A percentile compares a stretch with the other conserved stretches of the same genome.
Evolutionary conservation across 1,140 invertebrate genomes (phyloP).

Genomic region (Anoplophora glabripennis): DNA sequence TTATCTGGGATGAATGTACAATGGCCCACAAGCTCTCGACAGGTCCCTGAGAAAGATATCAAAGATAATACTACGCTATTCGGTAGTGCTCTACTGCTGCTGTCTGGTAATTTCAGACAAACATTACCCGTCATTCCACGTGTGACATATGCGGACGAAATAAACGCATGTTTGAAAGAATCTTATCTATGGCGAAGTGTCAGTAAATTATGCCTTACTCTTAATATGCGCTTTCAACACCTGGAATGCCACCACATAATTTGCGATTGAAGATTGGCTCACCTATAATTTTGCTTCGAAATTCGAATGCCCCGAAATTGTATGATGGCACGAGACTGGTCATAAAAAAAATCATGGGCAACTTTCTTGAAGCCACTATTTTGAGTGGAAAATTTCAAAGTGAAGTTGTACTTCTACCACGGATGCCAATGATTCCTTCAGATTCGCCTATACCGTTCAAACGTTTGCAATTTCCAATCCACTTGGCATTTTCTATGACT

Average conservation of each 20-base stretch:
- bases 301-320: too few relatives aligned
- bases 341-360: neutral
- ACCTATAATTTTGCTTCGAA: too few relatives aligned
- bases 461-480: neutral
- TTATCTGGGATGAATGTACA: too few relatives aligned
- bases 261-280: neutral
- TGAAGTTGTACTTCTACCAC: too few relatives aligned
- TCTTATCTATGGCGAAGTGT: slow-evolving; percentile 47
- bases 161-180: slow-evolving; percentile 50
- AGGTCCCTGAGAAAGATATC: neutral
- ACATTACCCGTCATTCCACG: slow-evolving; percentile 42
- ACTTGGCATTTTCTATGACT: neutral
- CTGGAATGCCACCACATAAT: slow-evolving; percentile 26
- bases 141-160: slow-evolving; percentile 48
- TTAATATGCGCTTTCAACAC: slow-evolving; percentile 37
- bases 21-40: neutral
- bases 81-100: neutral
- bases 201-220: slow-evolving; percentile 39
- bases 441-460: neutral
- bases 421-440: too few relatives aligned
- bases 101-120: slow-evolving; percentile 31
- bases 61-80: neutral
- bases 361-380: neutral
- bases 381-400: too few relatives aligned
- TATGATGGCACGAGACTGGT: too few relatives aligned